Conservation (phyloP, 2,888 invertebrate species). For the Coremacera marginata region DNA sequence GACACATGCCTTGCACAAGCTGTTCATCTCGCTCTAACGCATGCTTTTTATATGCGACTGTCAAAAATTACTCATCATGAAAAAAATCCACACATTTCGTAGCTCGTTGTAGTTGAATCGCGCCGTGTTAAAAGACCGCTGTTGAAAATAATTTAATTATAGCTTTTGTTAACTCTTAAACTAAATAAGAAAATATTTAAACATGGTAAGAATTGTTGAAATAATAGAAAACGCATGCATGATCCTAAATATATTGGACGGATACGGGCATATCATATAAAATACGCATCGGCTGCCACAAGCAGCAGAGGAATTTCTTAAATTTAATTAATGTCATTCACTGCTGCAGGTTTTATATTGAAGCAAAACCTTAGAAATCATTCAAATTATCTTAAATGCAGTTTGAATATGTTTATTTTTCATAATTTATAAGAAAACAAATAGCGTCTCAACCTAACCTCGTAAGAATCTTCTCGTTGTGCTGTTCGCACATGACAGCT, state of each 20-base stretch:
- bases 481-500: constrained; percentile 12
- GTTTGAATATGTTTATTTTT: constrained; percentile 15
- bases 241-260: background rate
- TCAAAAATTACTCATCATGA: constrained; percentile 27
- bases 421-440: background rate
- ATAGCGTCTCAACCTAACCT: constrained; percentile 49
- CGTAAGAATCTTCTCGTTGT: constrained; percentile 47
- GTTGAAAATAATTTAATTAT: constrained; percentile 52
- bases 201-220: constrained; percentile 59
- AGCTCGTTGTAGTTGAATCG: background rate
- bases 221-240: constrained; percentile 44
- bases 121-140: constrained; percentile 53
- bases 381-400: background rate
- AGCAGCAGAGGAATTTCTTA: no score
- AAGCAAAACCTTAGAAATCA: no score
- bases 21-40: background rate
- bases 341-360: background rate
- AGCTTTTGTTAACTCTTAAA: constrained; percentile 23
- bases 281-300: background rate
- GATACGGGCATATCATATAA: background rate
- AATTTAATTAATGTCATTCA: background rate
- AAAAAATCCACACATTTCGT: constrained; percentile 15
- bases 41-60: background rate
- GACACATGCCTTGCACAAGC: background rate
- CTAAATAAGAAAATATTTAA: constrained; percentile 49